Base-by-base conservation (phyloP, 2,888 invertebrate species). In the Sarcophaga carnaria region DNA sequence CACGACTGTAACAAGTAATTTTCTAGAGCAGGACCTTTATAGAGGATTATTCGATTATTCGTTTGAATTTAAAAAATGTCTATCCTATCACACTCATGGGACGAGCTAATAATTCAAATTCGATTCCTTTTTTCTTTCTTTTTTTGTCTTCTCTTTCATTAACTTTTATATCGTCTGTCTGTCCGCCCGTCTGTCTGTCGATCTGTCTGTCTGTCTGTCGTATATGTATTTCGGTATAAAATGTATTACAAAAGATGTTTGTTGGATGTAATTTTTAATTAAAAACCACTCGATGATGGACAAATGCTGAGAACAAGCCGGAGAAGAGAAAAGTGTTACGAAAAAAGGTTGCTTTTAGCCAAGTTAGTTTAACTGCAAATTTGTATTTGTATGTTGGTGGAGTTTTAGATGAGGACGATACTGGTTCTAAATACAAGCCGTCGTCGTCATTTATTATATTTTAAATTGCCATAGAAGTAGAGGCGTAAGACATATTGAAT, bases 251-350 rank as follows among this genome's bases (percentile, higher is more conserved):
- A 66, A 37, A 37, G 66, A 66, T 76, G 49, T 49, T 25, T 54
- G 76, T 66, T 54, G 37, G 20, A 59, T 76, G 77, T 62, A 69
- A 78, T 69, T 78, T 77, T 78, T 78, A 78, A 78, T 78, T 78
- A 78, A 78, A 77, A 78, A 62, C 45, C 60, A 60, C 59, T 78
- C 60, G 14, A 27, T 71, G 17, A 62, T 54, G 54, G 54, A 62
- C 22, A n/a, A 47, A 75, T 64, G 17, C 4, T 54, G 11, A 37
- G 2, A 37, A 37, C 37, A 8, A 37, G 4, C 54, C 0, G 17
- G 0, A 17, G 4, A 12, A 54, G 17, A 54, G 17, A 54, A 54
- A 54, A 54, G 17, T 54, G 0, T 14, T 17, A 54, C 1, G 14
- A 54, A 12, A 17, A 54, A 54, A 54, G 54, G 8, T 2, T 37